Percentiles rank a stretch among this genome's conserved stretches.
Conservation (phyloP, 2,888 invertebrate genomes). For the Eristalis intricaria region DNA sequence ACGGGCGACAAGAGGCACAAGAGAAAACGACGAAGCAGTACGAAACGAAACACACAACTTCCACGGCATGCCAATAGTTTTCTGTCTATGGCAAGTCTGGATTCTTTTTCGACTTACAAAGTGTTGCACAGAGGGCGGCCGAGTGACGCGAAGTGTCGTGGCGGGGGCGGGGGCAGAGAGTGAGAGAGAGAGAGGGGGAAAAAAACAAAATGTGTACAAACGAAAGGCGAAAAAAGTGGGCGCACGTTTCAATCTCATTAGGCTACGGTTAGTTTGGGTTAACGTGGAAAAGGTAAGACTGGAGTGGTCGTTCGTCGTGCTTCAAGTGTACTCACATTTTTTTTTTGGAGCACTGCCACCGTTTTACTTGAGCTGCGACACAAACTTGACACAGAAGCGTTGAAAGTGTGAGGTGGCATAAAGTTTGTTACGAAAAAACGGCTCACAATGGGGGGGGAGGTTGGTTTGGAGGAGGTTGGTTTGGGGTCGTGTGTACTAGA, state of each 20-base stretch:
- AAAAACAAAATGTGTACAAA: neutral
- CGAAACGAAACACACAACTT: constrained; percentile 17
- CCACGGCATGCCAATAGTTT: constrained; percentile 41
- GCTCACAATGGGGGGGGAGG: too few relatives aligned
- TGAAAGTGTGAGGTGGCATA: neutral
- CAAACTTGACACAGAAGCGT: neutral
- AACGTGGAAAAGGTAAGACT: constrained; percentile 28
- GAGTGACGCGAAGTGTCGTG: neutral
- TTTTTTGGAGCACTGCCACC: neutral
- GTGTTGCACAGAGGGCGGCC: constrained; percentile 9
- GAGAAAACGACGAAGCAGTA: constrained; percentile 5
- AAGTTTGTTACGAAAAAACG: neutral
- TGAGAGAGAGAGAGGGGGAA: neutral
- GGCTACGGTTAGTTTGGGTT: constrained; percentile 31
- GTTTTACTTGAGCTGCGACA: neutral
- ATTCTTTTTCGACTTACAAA: constrained; percentile 44
- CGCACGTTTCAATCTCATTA: constrained; percentile 66
- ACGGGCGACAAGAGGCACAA: neutral
- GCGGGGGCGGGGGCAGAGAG: neutral
- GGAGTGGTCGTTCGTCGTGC: constrained; percentile 18
- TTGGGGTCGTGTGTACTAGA: neutral
- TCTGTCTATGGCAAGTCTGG: constrained; percentile 68
- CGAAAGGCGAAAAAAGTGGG: constrained; percentile 40
- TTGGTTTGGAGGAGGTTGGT: neutral
- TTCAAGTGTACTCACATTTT: constrained; percentile 22